These are phyloP conservation scores for Drosophila lutescens DNA, from an alignment of 2,888 invertebrate genomes.

Conservation along the genomic window DNA sequence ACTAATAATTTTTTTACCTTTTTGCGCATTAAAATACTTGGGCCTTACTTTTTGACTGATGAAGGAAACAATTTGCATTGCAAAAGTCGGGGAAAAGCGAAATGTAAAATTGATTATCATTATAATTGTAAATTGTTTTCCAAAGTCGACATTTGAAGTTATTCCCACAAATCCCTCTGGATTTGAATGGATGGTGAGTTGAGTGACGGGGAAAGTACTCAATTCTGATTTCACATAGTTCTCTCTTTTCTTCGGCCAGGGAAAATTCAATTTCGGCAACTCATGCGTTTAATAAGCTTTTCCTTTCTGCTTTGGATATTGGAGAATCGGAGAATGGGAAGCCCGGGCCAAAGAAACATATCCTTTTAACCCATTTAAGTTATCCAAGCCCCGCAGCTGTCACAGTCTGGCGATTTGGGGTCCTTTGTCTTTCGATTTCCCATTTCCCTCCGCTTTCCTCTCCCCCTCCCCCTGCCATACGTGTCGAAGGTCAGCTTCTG, in stretches of 20 bases:
- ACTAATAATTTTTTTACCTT: slow-evolving; percentile 43
- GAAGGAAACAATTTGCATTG: slow-evolving; percentile 59
- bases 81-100: slow-evolving; percentile 36
- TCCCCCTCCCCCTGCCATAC: slow-evolving; percentile 10
- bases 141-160: slow-evolving; percentile 37
- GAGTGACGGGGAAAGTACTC: slow-evolving; percentile 11
- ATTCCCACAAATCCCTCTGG: slow-evolving; percentile 27
- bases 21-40: slow-evolving; percentile 65
- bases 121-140: slow-evolving; percentile 74
- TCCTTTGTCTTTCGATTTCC: slow-evolving; percentile 64
- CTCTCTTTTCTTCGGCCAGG: not conserved
- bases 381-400: slow-evolving; percentile 78
- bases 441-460: slow-evolving; percentile 1
- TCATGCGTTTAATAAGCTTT: slow-evolving; percentile 46
- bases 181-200: not conserved
- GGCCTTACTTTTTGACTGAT: slow-evolving; percentile 43
- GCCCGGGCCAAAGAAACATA: slow-evolving; percentile 40
- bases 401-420: slow-evolving; percentile 77
- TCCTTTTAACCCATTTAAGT: slow-evolving; percentile 78
- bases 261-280: slow-evolving; percentile 44
- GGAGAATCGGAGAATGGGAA: not conserved
- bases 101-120: slow-evolving; percentile 73
- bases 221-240: slow-evolving; percentile 36
- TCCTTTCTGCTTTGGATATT: slow-evolving; percentile 18
- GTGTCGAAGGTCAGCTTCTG: slow-evolving; percentile 69